Evolutionary conservation across 2,888 invertebrate genomes (phyloP).

Genomic region (Elgonia sp.): DNA sequence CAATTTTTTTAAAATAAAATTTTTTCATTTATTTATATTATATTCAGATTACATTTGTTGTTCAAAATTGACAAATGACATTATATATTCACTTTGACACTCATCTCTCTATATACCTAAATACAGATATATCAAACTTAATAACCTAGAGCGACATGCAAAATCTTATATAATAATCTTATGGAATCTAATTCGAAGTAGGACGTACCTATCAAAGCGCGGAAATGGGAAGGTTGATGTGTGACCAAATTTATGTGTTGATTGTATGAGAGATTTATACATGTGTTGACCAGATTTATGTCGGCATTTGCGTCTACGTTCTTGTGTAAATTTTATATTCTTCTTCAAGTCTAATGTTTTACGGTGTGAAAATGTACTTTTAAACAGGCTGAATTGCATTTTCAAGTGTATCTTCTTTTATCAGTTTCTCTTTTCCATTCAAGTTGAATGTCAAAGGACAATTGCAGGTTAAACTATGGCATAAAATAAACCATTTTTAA

Average conservation of each 20-base stretch:
- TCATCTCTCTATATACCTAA: not conserved
- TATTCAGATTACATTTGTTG: no score
- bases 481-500: no score
- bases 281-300: conserved; percentile 25
- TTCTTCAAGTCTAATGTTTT: conserved; percentile 4
- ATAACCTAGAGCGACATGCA: conserved; percentile 13
- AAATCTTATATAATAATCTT: conserved; percentile 47
- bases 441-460: no score
- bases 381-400: no score
- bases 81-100: no score
- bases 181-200: conserved; percentile 38
- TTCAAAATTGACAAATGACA: no score
- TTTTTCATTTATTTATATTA: no score
- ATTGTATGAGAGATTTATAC: conserved; percentile 42
- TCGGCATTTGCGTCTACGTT: not conserved
- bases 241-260: conserved; percentile 46
- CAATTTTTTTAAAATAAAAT: no score
- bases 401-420: no score
- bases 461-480: no score
- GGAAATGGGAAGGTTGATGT: conserved; percentile 39
- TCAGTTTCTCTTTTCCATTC: no score
- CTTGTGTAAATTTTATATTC: conserved; percentile 4
- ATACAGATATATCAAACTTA: not conserved
- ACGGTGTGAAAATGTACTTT: conserved; percentile 23
- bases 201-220: conserved; percentile 41